These are phyloP conservation scores for Corythornis vintsioides DNA, from an alignment of 2,113 vertebrate genomes.

Conservation along the genomic window DNA sequence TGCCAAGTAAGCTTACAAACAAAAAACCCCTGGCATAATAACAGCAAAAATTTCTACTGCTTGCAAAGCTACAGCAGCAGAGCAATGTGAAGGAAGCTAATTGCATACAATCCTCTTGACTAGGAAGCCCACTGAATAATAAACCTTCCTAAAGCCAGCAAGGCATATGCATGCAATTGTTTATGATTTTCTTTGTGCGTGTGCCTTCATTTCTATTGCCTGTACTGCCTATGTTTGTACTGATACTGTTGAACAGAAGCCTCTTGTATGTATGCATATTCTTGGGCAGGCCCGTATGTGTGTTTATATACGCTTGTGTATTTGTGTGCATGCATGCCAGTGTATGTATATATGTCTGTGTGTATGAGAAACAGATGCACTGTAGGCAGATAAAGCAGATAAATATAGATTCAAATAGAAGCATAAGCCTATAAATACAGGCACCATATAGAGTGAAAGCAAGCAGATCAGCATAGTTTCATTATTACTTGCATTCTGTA, in stretches of 20 bases:
- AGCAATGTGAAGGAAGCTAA: slow-evolving; percentile 17
- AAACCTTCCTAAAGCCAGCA: slow-evolving; percentile 37
- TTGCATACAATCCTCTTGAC: not conserved
- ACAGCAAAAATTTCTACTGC: not conserved
- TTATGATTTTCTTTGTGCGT: slow-evolving; percentile 32
- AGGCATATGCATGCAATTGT: slow-evolving; percentile 18
- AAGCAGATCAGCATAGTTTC: slow-evolving; percentile 70
- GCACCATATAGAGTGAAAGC: slow-evolving; percentile 71
- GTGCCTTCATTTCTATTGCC: slow-evolving; percentile 51
- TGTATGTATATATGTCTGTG: slow-evolving; percentile 75
- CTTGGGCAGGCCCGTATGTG: slow-evolving; percentile 55
- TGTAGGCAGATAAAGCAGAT: slow-evolving; percentile 82
- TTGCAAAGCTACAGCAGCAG: not conserved
- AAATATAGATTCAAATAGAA: slow-evolving; percentile 84
- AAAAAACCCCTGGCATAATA: not conserved
- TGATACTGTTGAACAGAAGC: slow-evolving; percentile 65
- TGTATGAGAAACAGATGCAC: slow-evolving; percentile 83
- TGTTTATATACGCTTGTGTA: slow-evolving; percentile 35
- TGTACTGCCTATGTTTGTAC: slow-evolving; percentile 68
- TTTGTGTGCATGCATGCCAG: slow-evolving; percentile 32
- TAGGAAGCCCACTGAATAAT: slow-evolving; percentile 10
- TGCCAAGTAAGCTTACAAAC: not conserved
- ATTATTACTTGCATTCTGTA: slow-evolving; percentile 73
- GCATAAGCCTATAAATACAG: slow-evolving; percentile 80
- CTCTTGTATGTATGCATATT: slow-evolving; percentile 63